phyloP scores from a whole-genome alignment of 2,113 vertebrate species.

The Chlamydotis undulata region DNA sequence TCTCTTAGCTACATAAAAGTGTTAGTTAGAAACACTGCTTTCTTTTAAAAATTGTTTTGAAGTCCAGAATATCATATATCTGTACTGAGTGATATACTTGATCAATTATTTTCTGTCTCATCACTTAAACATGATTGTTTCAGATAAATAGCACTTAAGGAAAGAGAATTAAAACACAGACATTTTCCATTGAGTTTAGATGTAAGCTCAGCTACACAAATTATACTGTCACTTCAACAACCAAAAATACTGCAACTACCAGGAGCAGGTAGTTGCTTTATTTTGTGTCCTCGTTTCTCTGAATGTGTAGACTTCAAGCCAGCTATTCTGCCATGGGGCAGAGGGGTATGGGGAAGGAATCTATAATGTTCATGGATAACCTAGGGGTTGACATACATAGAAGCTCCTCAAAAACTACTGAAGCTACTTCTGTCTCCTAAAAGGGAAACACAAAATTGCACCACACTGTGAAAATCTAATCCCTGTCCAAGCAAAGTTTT shows the following conservation, averaged over 20 bases:
- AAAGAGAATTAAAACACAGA: not conserved
- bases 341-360: not conserved
- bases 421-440: not conserved
- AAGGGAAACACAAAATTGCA: not conserved
- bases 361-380: not conserved
- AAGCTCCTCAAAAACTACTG: not conserved
- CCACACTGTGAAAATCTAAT: not conserved
- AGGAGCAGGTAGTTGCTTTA: not conserved
- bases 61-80: not conserved
- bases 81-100: not conserved
- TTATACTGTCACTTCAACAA: not conserved
- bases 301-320: not conserved
- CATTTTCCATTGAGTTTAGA: not conserved
- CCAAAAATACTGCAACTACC: not conserved
- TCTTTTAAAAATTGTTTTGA: not conserved
- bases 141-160: not conserved
- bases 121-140: not conserved
- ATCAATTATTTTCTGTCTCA: not conserved
- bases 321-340: not conserved
- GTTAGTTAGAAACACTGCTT: not conserved
- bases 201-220: not conserved
- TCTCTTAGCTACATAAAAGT: not conserved
- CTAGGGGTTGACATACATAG: not conserved
- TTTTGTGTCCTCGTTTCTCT: not conserved
- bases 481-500: not conserved